Percentiles rank a stretch among this genome's conserved stretches.
phyloP scores from a whole-genome alignment of 2,888 invertebrate genomes.

The Phrixothrix hirtus region DNA sequence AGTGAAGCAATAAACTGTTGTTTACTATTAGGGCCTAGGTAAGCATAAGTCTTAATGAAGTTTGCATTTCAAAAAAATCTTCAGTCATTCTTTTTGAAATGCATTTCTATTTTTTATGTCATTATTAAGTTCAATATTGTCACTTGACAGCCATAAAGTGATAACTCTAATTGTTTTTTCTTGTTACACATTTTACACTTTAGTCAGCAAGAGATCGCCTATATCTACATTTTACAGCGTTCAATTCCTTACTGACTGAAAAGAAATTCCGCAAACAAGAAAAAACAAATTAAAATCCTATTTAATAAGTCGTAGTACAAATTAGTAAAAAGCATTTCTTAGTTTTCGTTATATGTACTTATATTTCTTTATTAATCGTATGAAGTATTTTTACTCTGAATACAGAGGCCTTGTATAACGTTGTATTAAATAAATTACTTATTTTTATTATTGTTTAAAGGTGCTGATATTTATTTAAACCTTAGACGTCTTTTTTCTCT shows the following conservation, averaged over 20 bases:
- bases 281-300: too few species aligned
- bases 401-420: constrained; percentile 2
- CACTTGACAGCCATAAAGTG: constrained; percentile 3
- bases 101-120: background rate
- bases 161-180: background rate
- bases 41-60: too few species aligned
- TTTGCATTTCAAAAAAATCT: background rate
- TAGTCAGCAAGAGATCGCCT: too few species aligned
- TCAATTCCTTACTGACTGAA: too few species aligned
- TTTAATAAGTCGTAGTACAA: background rate
- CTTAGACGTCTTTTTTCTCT: background rate
- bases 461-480: background rate
- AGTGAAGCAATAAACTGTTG: background rate
- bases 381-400: background rate
- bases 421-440: constrained; percentile 7
- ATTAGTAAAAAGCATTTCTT: background rate
- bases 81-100: constrained; percentile 8
- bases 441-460: background rate
- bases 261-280: too few species aligned
- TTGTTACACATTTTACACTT: too few species aligned
- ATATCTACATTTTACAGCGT: too few species aligned
- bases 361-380: too few species aligned
- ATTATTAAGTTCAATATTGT: background rate
- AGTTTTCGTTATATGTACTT: background rate
- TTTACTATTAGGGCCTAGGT: constrained; percentile 3